Percentiles rank a stretch among this genome's conserved stretches.
These are phyloP conservation scores for Conus ventricosus DNA, from an alignment of 1,140 invertebrate species.

Conservation along the genomic window DNA sequence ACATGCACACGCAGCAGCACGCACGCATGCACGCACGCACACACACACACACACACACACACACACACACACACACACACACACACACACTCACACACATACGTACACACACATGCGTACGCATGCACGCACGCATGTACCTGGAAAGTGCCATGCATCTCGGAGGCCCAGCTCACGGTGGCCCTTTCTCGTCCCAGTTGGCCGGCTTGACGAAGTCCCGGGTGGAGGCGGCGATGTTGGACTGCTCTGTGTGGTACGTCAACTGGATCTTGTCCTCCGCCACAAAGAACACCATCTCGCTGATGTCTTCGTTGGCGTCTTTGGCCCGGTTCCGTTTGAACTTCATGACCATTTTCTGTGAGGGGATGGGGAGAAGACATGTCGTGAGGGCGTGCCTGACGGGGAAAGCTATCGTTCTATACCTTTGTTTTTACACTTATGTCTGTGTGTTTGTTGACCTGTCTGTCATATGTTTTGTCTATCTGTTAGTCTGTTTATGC, in stretches of 20 bases:
- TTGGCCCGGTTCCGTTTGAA: constrained; percentile 68
- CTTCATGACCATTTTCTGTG: constrained; percentile 74
- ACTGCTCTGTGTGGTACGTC: constrained; percentile 73
- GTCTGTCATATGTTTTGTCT: not conserved
- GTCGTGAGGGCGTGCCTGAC: not conserved
- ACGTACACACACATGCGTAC: not conserved
- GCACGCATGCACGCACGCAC: not conserved
- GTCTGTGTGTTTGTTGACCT: not conserved
- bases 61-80: not conserved
- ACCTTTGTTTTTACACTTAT: not conserved
- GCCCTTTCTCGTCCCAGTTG: constrained; percentile 74
- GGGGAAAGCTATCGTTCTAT: not conserved
- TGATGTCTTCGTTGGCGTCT: constrained; percentile 71
- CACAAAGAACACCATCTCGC: constrained; percentile 70
- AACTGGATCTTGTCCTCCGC: constrained; percentile 73
- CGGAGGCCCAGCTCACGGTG: constrained; percentile 65
- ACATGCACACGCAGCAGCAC: not conserved
- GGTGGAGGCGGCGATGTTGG: constrained; percentile 71
- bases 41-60: not conserved
- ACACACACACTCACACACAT: not conserved
- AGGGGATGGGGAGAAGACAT: not conserved
- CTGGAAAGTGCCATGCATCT: constrained; percentile 74
- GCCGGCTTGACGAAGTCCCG: constrained; percentile 73
- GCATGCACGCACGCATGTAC: constrained; percentile 45
- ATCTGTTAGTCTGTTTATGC: no score